Conservation (phyloP, 2,113 vertebrate species). For the Australoheros scitulus region DNA sequence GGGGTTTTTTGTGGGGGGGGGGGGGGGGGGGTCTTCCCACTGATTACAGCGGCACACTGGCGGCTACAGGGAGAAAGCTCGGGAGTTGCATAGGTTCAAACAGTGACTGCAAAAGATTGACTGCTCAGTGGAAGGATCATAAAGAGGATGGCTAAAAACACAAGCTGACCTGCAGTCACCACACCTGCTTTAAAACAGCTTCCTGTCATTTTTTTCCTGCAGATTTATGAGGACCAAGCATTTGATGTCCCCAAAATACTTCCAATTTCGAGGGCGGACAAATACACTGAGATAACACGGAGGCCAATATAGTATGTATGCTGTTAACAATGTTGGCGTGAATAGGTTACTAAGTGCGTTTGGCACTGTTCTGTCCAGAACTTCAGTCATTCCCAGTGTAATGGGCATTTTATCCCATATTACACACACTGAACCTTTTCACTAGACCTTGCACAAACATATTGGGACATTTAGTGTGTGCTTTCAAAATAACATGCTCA, state of each 20-base stretch:
- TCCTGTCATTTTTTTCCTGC: background rate
- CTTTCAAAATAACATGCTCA: background rate
- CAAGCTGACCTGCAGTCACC: conserved; percentile 8
- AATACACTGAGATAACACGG: background rate
- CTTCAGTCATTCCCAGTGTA: too few relatives aligned
- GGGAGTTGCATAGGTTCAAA: conserved; percentile 81
- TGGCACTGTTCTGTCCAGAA: background rate
- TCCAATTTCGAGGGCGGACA: background rate
- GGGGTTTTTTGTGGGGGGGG: conserved; percentile 3
- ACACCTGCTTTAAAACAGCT: conserved; percentile 18
- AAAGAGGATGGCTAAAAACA: conserved; percentile 14
- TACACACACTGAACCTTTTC: background rate
- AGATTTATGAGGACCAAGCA: background rate
- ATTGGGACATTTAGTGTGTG: background rate
- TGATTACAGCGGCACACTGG: conserved; percentile 60
- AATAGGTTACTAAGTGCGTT: background rate
- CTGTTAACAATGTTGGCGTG: background rate
- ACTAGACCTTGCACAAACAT: conserved; percentile 1
- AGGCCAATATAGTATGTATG: background rate
- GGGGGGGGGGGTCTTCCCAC: background rate
- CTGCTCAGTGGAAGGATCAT: conserved; percentile 46
- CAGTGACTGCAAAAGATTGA: conserved; percentile 62
- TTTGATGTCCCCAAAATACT: conserved; percentile 9
- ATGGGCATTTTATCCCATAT: too few relatives aligned
- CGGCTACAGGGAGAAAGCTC: conserved; percentile 64